Evolutionary conservation across 2,113 vertebrate genomes (phyloP).

Genomic region (Dicrurus megarhynchus): DNA sequence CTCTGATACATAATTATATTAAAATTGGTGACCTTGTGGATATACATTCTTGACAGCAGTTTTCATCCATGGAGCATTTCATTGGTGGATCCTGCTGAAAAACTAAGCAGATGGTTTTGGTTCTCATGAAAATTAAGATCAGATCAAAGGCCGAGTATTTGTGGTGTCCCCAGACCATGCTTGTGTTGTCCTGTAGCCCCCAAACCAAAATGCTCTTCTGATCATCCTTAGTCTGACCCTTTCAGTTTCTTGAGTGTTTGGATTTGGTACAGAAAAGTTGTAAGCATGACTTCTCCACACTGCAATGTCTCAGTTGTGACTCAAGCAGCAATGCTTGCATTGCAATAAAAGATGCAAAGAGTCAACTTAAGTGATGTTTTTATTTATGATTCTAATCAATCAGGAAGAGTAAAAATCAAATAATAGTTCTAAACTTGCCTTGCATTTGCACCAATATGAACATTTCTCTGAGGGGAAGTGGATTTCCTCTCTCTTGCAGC

Average conservation of each 20-base stretch:
- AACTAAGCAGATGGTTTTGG: background rate
- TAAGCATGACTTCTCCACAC: background rate
- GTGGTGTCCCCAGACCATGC: background rate
- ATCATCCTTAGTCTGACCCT: background rate
- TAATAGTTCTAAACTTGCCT: background rate
- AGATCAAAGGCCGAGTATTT: background rate
- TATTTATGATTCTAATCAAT: background rate
- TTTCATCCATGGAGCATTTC: background rate
- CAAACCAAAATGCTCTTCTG: background rate
- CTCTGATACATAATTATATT: background rate
- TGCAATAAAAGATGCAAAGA: background rate
- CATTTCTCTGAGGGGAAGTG: background rate
- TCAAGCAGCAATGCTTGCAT: background rate
- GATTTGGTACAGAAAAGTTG: background rate
- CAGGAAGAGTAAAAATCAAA: background rate
- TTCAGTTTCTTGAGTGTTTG: background rate
- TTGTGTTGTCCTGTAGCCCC: background rate
- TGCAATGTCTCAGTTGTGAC: background rate
- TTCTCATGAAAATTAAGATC: background rate
- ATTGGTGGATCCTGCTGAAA: background rate
- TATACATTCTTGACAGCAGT: fast-evolving
- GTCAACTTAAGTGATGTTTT: background rate
- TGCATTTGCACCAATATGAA: background rate
- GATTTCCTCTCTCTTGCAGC: background rate
- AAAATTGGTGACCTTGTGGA: background rate